Evolutionary conservation across 2,888 invertebrate species (phyloP).

Genomic region (Polymixis lichenea): DNA sequence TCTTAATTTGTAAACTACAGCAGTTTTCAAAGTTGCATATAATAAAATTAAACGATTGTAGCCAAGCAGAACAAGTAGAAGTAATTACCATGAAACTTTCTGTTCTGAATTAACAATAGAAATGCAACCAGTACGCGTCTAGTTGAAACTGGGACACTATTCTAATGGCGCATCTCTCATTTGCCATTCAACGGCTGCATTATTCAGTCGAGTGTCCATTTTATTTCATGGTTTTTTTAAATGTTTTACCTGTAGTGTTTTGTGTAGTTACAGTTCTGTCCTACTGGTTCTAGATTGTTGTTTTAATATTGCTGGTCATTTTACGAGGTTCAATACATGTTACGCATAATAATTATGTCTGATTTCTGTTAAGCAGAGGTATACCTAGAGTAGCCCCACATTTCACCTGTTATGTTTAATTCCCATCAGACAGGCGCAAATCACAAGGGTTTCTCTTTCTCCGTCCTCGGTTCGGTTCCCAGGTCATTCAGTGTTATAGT

Average conservation of each 20-base stretch:
- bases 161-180: constrained; percentile 57
- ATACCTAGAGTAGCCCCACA: background rate
- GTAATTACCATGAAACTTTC: constrained; percentile 50
- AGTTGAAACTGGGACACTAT: constrained; percentile 51
- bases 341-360: background rate
- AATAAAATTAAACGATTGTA: constrained; percentile 25
- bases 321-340: background rate
- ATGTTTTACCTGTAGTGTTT: constrained; percentile 11
- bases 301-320: background rate
- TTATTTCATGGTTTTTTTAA: constrained; percentile 45
- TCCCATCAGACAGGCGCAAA: background rate
- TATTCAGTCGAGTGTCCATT: constrained; percentile 44
- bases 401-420: background rate
- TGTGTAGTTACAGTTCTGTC: background rate
- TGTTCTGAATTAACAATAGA: constrained; percentile 45
- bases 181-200: constrained; percentile 41
- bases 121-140: constrained; percentile 39
- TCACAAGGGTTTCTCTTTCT: too few relatives aligned
- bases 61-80: constrained; percentile 21
- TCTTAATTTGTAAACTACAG: constrained; percentile 5
- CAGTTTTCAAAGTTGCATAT: constrained; percentile 1
- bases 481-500: background rate
- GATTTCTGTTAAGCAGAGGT: background rate
- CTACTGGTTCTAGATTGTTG: background rate
- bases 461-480: background rate